Percentiles rank a stretch among this genome's conserved stretches.
Conservation (phyloP, 2,113 vertebrate genomes). For the Astur gentilis region DNA sequence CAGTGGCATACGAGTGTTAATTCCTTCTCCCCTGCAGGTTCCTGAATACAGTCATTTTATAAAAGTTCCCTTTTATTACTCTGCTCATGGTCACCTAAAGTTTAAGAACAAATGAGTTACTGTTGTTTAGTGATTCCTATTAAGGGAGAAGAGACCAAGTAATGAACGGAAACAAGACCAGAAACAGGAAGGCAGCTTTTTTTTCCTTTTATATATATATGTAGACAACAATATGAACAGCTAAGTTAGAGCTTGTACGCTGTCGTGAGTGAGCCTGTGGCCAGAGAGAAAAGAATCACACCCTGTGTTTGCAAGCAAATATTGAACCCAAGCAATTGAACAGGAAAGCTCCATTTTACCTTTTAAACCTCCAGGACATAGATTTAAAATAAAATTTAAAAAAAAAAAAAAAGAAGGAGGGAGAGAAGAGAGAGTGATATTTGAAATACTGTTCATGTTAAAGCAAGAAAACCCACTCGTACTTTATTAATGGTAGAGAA, state of each 20-base stretch:
- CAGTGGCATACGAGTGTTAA: conserved; percentile 49
- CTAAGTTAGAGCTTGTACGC: background rate
- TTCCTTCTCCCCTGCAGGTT: conserved; percentile 45
- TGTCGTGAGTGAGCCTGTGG: background rate
- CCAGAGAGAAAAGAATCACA: background rate
- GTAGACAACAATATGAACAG: background rate
- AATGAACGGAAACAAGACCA: background rate
- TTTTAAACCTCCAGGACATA: background rate
- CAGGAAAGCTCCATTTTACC: background rate
- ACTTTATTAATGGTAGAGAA: background rate
- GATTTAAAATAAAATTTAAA: no score
- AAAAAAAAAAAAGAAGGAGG: no score
- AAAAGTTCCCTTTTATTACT: conserved; percentile 51
- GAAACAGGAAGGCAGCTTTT: background rate
- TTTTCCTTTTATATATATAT: background rate
- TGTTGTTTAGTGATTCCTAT: background rate
- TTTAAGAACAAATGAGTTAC: background rate
- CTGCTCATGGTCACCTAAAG: conserved; percentile 25
- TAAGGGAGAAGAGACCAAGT: background rate
- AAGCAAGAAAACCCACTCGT: background rate
- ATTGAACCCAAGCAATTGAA: background rate
- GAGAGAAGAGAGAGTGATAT: background rate
- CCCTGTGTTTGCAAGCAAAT: background rate
- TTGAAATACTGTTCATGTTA: background rate
- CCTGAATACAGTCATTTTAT: conserved; percentile 30